phyloP scores from a whole-genome alignment of 2,113 vertebrate genomes.

The Litocranius walleri region DNA sequence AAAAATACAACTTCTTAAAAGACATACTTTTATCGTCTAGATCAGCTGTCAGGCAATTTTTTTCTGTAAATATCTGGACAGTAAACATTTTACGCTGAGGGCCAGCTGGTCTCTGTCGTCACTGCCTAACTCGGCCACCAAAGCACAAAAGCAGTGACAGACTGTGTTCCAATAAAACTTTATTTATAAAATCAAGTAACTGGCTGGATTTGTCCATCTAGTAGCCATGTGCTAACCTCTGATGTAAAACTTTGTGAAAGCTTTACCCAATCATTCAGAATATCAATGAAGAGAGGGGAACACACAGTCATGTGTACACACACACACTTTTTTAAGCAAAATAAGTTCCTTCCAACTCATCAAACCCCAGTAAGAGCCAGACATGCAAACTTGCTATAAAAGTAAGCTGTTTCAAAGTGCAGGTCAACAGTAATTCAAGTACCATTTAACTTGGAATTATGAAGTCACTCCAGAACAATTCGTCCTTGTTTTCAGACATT shows the following conservation, averaged over 20 bases:
- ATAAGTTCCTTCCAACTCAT: not conserved
- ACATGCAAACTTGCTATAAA: not conserved
- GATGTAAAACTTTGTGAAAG: not conserved
- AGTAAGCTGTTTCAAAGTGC: not conserved
- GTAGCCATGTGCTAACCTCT: not conserved
- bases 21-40: not conserved
- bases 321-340: not conserved
- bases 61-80: not conserved
- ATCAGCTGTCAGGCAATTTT: not conserved
- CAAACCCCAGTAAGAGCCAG: not conserved
- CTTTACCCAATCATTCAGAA: not conserved
- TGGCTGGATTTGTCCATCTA: not conserved
- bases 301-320: not conserved
- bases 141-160: not conserved
- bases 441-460: not conserved
- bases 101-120: not conserved
- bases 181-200: not conserved
- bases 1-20: not conserved
- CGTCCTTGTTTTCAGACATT: not conserved
- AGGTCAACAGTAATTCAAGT: not conserved
- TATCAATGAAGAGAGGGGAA: not conserved
- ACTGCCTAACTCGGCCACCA: not conserved
- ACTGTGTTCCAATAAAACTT: constrained; percentile 32
- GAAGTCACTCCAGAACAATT: not conserved
- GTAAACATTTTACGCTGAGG: not conserved